phyloP scores from a whole-genome alignment of 2,113 vertebrate species.

The Oenanthe melanoleuca region DNA sequence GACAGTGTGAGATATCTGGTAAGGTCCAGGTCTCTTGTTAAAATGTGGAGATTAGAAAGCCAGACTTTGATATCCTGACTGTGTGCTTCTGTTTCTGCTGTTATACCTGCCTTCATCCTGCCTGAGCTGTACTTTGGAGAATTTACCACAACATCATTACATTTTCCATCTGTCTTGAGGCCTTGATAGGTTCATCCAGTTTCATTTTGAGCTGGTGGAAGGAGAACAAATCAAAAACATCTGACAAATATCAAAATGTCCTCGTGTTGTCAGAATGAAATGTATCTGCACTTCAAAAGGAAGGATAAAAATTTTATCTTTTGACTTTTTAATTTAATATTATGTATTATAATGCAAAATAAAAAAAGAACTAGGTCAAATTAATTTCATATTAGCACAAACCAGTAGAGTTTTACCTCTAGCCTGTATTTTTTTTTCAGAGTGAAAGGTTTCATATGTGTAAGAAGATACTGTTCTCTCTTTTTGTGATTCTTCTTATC shows the following conservation, averaged over 20 bases:
- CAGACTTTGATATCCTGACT: not conserved
- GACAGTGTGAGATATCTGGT: not conserved
- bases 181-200: conserved; percentile 18
- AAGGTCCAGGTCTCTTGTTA: not conserved
- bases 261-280: conserved; percentile 34
- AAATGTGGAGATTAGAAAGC: not conserved
- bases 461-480: not conserved
- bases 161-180: conserved; percentile 12
- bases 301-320: conserved; percentile 17
- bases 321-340: conserved; percentile 38
- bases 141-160: not conserved
- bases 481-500: not conserved
- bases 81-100: not conserved
- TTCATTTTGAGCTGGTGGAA: conserved; percentile 3
- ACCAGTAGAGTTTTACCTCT: conserved; percentile 1
- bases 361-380: conserved; percentile 18
- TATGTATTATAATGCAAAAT: conserved; percentile 22
- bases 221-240: conserved; percentile 32
- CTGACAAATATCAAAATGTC: conserved; percentile 35
- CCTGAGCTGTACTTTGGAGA: not conserved
- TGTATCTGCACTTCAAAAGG: not conserved
- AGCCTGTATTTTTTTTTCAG: conserved; percentile 36
- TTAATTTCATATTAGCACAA: conserved; percentile 17
- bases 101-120: not conserved
- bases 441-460: not conserved